Base-by-base conservation (phyloP, 2,113 vertebrate species). In the Hemiscyllium ocellatum region DNA sequence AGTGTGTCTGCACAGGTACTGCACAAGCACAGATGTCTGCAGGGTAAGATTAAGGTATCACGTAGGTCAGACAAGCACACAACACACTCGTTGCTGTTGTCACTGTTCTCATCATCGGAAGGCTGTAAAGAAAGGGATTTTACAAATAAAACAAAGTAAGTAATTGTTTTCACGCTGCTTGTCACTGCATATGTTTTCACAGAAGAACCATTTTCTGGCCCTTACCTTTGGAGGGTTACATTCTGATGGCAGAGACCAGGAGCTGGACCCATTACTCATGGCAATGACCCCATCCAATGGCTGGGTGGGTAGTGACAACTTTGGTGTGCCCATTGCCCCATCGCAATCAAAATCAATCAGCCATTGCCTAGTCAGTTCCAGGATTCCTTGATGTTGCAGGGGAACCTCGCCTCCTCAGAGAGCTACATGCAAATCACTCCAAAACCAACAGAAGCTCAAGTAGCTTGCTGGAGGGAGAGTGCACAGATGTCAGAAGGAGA, bases 71-170 rank as follows among this genome's bases (percentile, higher is more conserved):
- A 99, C 96, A 99, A 98, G 97, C 99, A 99, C 70, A 99, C 99
- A 72, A 99, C 99, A 26, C 99, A 99, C 97, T 99, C 99, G 0
- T 98, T 99, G 97, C 99, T 99, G 98, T 99, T 99, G 97, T 99
- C 99, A 0, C 99, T 98, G 98, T 99, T 99, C 97, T 99, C 99
- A 0, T 99, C 99, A 0, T 99, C 99, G 0, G 98, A 98, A 1
- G 98, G 98, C 99, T 99, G 97, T 5, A 20, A 95, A 0, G 5
- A 95, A 96, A 76, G 4, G 47, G 93, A 47, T 6, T 4, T 70
- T 0, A 96, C n/a, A 95, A 50, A 33, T 76, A 61, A 61, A 26
- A 15, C 52, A 47, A 42, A 50, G 26, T 12, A 72, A 91, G 6
- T 29, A 24, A 26, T 52, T 69, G 66, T 22, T 95, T 95, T 72